phyloP scores from a whole-genome alignment of 2,113 vertebrate species.

The Nannospalax galili region DNA sequence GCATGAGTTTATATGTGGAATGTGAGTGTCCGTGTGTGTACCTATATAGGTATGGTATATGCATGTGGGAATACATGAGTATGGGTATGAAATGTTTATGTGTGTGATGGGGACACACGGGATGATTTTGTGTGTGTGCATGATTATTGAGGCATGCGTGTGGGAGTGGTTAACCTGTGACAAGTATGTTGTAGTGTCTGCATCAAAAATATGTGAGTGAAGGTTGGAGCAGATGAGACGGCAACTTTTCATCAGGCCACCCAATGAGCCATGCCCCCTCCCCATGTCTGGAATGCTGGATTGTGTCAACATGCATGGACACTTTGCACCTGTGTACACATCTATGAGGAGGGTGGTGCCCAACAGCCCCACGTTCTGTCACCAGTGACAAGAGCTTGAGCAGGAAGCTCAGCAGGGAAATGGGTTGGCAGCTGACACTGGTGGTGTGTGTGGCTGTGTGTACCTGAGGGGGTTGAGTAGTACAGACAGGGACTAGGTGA shows the following conservation, averaged over 20 bases:
- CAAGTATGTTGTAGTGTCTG: no score
- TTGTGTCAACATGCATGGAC: accelerated
- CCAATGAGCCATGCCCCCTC: accelerated
- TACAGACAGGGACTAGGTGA: accelerated
- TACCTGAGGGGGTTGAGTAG: accelerated
- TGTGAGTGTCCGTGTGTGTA: not conserved
- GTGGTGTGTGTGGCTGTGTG: accelerated
- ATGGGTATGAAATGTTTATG: not conserved
- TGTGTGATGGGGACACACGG: no score
- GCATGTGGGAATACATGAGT: not conserved
- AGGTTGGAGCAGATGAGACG: accelerated
- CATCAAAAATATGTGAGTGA: no score
- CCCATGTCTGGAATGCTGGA: not conserved
- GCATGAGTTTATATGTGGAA: not conserved
- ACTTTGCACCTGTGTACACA: no score
- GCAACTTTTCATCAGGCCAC: accelerated
- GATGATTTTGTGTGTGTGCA: not conserved
- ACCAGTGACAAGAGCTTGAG: not conserved
- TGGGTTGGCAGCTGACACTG: accelerated
- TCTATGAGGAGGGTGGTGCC: accelerated
- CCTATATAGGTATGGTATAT: not conserved
- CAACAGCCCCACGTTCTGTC: not conserved
- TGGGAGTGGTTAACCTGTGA: no score
- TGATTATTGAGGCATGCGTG: not conserved
- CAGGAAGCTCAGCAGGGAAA: not conserved